Conservation (phyloP, 2,113 vertebrate species). For the Phylloscopus trochilus region DNA sequence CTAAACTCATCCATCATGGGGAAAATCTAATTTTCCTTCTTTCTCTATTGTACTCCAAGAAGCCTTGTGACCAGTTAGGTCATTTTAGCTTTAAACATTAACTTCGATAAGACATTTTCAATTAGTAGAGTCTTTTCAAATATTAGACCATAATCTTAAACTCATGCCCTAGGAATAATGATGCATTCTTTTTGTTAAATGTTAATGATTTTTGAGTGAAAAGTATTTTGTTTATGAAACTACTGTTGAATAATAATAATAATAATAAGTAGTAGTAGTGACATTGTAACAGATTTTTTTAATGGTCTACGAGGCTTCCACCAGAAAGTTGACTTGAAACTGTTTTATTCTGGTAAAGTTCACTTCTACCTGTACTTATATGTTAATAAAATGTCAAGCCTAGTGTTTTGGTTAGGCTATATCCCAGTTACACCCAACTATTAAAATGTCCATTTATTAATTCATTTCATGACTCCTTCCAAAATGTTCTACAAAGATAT, state of each 20-base stretch:
- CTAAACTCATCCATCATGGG: conserved; percentile 35
- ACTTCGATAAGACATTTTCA: conserved; percentile 4
- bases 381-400: neutral
- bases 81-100: conserved; percentile 41
- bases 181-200: neutral
- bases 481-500: conserved; percentile 25
- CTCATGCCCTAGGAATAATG: neutral
- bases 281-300: neutral
- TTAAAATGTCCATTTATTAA: neutral
- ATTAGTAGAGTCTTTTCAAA: conserved; percentile 17
- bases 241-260: neutral
- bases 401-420: neutral
- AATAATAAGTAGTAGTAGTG: neutral
- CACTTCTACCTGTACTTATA: neutral
- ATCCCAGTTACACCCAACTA: neutral
- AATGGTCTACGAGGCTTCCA: neutral
- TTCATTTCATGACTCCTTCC: conserved; percentile 7
- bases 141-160: neutral
- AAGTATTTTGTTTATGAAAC: neutral
- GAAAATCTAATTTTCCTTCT: conserved; percentile 54
- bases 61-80: conserved; percentile 45
- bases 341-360: neutral
- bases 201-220: neutral
- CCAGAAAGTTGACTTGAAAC: neutral
- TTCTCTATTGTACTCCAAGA: conserved; percentile 36